These are phyloP conservation scores for Semaprochilodus insignis DNA, from an alignment of 2,797 vertebrate species.

Conservation along the genomic window DNA sequence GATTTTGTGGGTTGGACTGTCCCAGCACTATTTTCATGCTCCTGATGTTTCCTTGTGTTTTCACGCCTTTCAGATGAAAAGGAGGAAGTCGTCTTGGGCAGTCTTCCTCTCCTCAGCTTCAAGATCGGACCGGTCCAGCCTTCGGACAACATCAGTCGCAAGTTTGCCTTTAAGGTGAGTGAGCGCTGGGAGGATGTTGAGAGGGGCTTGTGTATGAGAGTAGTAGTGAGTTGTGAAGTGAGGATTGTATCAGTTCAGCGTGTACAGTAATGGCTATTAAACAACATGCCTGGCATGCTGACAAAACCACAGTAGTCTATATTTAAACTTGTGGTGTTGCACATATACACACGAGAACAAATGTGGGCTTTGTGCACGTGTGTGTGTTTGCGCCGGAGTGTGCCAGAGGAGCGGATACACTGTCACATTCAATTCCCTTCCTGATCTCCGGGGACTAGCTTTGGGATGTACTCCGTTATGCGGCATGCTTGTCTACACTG, in stretches of 20 bases:
- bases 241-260: not conserved
- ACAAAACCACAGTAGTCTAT: slow-evolving; percentile 29
- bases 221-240: not conserved
- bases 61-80: slow-evolving; percentile 84
- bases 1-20: slow-evolving; percentile 24
- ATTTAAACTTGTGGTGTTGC: slow-evolving; percentile 25
- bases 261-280: slow-evolving; percentile 29
- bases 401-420: slow-evolving; percentile 39
- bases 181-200: not conserved
- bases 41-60: not conserved
- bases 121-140: slow-evolving; percentile 84
- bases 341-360: not conserved
- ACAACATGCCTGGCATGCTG: slow-evolving; percentile 13
- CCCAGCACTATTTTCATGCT: not conserved
- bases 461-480: slow-evolving; percentile 29
- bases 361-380: slow-evolving; percentile 34
- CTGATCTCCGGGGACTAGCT: slow-evolving; percentile 13
- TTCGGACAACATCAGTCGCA: slow-evolving; percentile 90
- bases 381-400: slow-evolving; percentile 31
- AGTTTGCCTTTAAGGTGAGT: slow-evolving; percentile 95
- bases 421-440: slow-evolving; percentile 49
- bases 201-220: not conserved
- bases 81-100: slow-evolving; percentile 91
- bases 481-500: not conserved
- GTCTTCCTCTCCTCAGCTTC: slow-evolving; percentile 93